Conservation (phyloP, 2,113 vertebrate species). For the Canis aureus region DNA sequence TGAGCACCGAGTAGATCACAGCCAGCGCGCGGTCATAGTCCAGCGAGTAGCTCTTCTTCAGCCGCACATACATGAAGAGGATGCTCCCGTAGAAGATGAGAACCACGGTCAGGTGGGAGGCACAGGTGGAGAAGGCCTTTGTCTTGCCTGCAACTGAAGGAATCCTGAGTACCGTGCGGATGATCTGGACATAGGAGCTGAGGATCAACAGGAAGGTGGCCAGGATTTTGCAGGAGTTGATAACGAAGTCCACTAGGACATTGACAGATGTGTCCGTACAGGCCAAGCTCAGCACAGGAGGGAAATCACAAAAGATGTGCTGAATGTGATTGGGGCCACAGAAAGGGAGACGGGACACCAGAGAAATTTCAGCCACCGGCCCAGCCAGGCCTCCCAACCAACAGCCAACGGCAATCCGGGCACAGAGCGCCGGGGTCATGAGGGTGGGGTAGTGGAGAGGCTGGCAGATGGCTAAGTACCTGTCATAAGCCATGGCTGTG, state of each 20-base stretch:
- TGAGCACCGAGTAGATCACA: conserved; percentile 84
- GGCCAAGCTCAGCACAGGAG: conserved; percentile 76
- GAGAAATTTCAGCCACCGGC: conserved; percentile 75
- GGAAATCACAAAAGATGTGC: conserved; percentile 80
- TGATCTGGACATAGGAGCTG: conserved; percentile 76
- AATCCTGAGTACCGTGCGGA: conserved; percentile 44
- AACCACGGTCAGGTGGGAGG: conserved; percentile 83
- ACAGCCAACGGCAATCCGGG: conserved; percentile 63
- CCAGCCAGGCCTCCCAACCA: conserved; percentile 77
- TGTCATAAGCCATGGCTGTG: conserved; percentile 84
- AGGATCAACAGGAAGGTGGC: conserved; percentile 84
- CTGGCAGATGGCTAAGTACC: conserved; percentile 80
- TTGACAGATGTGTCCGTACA: conserved; percentile 68
- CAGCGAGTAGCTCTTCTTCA: conserved; percentile 82
- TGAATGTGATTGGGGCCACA: conserved; percentile 66
- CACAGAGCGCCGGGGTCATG: conserved; percentile 73
- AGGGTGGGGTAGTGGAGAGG: conserved; percentile 72
- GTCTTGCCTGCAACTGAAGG: conserved; percentile 33
- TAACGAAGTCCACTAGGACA: conserved; percentile 80
- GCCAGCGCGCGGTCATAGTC: conserved; percentile 80
- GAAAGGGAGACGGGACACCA: conserved; percentile 83
- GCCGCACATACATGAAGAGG: conserved; percentile 82
- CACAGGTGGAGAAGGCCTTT: conserved; percentile 85
- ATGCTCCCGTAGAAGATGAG: conserved; percentile 83
- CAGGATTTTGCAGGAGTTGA: conserved; percentile 83